Evolutionary conservation across 2,888 invertebrate species (phyloP), one percentile per base, ranked within the genome.

Genomic region (Steinernema carpocapsae): DNA sequence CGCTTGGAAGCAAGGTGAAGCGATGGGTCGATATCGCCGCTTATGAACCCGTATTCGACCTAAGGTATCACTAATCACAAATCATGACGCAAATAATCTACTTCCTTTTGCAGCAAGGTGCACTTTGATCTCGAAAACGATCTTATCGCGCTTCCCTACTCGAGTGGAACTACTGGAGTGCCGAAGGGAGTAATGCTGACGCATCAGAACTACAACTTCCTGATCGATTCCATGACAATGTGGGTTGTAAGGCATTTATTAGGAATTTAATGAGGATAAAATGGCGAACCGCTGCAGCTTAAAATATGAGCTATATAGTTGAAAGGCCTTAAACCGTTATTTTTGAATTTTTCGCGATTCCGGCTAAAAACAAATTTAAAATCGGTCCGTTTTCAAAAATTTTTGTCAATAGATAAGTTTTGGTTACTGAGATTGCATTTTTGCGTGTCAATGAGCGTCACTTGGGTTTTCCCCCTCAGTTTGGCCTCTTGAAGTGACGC

Each of bases 141-240:
- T 72, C 71, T 84, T 12, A 48, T 80, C 17, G 73, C 77, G 10
- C 75, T 84, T 37, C 84, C 83, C 19, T 84, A 83, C 71, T 82
- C 82, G 0, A 78, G 78, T 14, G 84, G 84, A 42, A 84, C 84
- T 17, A 84, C 84, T 10, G 84, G 84, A 42, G 76, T 76, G 59
- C 83, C 84, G n/a, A 84, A 84, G 56, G 79, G 79, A 17, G 77
- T 78, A 10, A 80, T 78, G 78, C 79, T 84, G 22, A 79, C 79
- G 0, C 82, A 83, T 71, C 56, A 64, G 52, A 84, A 83, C 73
- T 80, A 76, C 45, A 71, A 72, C 12, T 77, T 71, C 14, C 22
- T 70, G 46, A 4, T 74, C 26, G 22, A 26, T n/a, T 43, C 46
- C 4, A 45, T 70, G 70, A 71, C 19, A 6, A 45, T 32, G 74